Evolutionary conservation across 2,888 invertebrate genomes (phyloP), one percentile per base, ranked within the genome.

Genomic region (Dicyrtomina minuta): DNA sequence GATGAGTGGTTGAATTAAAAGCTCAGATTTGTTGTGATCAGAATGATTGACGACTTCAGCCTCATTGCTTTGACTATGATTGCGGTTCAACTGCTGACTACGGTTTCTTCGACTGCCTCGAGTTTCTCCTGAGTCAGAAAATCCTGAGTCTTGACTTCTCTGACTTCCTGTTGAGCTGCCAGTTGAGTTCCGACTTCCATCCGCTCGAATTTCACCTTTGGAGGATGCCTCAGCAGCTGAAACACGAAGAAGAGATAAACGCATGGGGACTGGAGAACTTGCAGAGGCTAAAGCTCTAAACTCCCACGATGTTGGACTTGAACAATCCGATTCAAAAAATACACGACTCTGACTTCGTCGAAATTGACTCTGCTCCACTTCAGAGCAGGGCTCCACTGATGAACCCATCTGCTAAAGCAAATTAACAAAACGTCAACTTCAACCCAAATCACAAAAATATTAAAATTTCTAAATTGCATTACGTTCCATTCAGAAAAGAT

Each of bases 101-200:
- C 41, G 33, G 20, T 26, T 56, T 49, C 46, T 62, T 22, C 39
- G 62, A 17, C 22, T 41, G 41, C 41, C 68, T 15, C 64, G 56
- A n/a, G 72, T 72, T 64, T 78, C 77, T 62, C 90, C 90, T 0
- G 90, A 89, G 79, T 91, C 91, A 0, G 90, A 90, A 81, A 91
- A 91, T 1, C 91, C 91, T 0, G 90, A 91, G 81, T 90, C 90
- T 81, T 90, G 89, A 79, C 90, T 90, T 72, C 89, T 88, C 74
- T 89, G 89, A 80, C 89, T 89, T 33, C 79, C 79, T 58, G 70
- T 62, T 10, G 73, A 73, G 56, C 77, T 76, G 15, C 81, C 80
- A 17, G 80, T 79, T 62, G 77, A 76, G 71, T 74, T 78, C 12
- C 75, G 72, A 68, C 75, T 76, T 46, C 74, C 79, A 46, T 76